A percentile compares a stretch with the other conserved stretches of the same genome.
phyloP scores from a whole-genome alignment of 2,888 invertebrate genomes.

The Mythimna ferrago region DNA sequence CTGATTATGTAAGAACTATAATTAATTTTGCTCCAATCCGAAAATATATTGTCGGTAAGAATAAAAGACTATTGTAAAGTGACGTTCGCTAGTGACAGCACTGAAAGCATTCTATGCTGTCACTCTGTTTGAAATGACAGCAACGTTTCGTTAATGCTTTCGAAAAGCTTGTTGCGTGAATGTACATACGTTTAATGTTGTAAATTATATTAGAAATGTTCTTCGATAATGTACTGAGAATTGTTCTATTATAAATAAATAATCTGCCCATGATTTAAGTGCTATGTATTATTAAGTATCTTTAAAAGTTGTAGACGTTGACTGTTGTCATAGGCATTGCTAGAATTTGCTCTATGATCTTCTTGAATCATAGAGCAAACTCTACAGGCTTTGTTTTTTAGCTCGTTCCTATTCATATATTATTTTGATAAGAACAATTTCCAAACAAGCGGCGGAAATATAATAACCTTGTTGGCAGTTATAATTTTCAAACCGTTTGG shows the following conservation, averaged over 20 bases:
- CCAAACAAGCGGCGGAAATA: background rate
- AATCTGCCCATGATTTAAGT: background rate
- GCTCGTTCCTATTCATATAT: background rate
- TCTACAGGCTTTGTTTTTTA: background rate
- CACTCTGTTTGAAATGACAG: conserved; percentile 29
- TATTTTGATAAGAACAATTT: background rate
- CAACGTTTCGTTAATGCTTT: conserved; percentile 55
- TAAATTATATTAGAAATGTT: conserved; percentile 10
- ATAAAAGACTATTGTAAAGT: conserved; percentile 6
- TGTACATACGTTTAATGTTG: background rate
- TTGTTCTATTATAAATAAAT: background rate
- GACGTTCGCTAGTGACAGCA: conserved; percentile 40
- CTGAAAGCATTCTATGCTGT: conserved; percentile 43
- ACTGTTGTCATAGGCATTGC: background rate
- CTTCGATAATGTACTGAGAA: background rate
- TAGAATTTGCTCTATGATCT: background rate
- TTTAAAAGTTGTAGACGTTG: background rate
- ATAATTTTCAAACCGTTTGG: no score
- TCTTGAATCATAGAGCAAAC: background rate
- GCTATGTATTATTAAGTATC: background rate
- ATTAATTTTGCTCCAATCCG: background rate
- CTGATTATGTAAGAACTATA: background rate
- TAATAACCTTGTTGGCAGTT: no score
- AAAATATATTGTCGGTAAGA: background rate
- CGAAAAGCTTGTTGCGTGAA: conserved; percentile 11